These are phyloP conservation scores for Coboldia fuscipes DNA, from an alignment of 1,140 invertebrate species.

Conservation along the genomic window DNA sequence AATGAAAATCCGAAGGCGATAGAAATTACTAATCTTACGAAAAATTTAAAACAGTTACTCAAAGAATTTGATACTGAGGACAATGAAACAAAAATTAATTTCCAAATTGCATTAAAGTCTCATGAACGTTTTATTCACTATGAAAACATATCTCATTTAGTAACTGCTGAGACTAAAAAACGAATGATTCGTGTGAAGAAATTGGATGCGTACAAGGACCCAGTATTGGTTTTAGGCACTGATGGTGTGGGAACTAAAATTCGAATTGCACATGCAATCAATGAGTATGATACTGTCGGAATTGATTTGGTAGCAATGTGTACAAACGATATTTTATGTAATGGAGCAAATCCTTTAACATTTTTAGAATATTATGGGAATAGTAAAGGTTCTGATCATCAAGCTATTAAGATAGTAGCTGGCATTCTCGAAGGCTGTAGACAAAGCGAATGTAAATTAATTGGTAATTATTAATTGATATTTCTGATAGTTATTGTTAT, in stretches of 20 bases:
- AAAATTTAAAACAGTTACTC: too few species aligned
- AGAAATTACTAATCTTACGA: too few species aligned
- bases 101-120: too few species aligned
- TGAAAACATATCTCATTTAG: too few species aligned
- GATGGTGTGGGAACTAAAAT: slow-evolving; percentile 96
- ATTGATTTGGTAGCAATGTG: slow-evolving; percentile 98
- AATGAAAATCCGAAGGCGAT: too few species aligned
- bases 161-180: too few species aligned
- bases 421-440: slow-evolving; percentile 72
- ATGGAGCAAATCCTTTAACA: slow-evolving; percentile 82
- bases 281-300: slow-evolving; percentile 64
- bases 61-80: too few species aligned
- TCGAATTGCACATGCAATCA: slow-evolving; percentile 67
- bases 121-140: too few species aligned
- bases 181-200: too few species aligned
- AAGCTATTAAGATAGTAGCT: slow-evolving; percentile 48
- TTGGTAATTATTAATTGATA: slow-evolving; percentile 33
- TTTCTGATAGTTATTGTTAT: too few species aligned
- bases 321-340: slow-evolving; percentile 89
- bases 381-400: slow-evolving; percentile 48
- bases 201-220: slow-evolving; percentile 41
- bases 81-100: too few species aligned
- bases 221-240: slow-evolving; percentile 78
- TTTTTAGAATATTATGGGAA: slow-evolving; percentile 94
- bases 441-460: slow-evolving; percentile 62